Conservation (phyloP, 2,797 vertebrate species). For the Lithobates pipiens region DNA sequence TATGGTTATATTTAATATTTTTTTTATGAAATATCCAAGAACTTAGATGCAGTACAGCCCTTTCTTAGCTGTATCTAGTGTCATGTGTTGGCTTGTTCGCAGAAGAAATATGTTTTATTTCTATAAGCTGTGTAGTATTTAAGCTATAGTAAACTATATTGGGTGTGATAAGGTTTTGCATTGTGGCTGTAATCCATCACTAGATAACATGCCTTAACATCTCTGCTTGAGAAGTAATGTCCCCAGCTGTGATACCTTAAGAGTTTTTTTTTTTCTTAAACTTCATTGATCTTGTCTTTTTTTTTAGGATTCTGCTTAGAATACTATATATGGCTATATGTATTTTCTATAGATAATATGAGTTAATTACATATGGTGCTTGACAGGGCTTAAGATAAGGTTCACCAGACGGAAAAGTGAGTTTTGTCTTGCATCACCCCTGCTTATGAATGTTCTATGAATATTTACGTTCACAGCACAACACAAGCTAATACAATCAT, state of each 20-base stretch:
- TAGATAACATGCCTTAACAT: conserved; percentile 48
- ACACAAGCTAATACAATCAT: conserved; percentile 56
- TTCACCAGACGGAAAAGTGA: conserved; percentile 53
- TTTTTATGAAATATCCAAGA: neutral
- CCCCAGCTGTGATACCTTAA: conserved; percentile 58
- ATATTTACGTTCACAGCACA: conserved; percentile 52
- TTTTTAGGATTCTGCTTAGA: conserved; percentile 34
- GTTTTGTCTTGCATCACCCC: conserved; percentile 48
- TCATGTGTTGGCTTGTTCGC: neutral
- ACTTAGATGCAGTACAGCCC: neutral
- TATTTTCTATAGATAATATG: conserved; percentile 41
- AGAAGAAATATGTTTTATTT: neutral
- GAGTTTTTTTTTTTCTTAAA: conserved; percentile 53
- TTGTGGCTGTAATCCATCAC: conserved; percentile 47
- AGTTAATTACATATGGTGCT: conserved; percentile 61
- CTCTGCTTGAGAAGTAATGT: conserved; percentile 54
- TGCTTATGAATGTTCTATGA: conserved; percentile 50
- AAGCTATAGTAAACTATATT: conserved; percentile 21
- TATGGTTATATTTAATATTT: neutral
- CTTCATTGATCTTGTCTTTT: conserved; percentile 44
- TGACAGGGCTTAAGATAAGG: conserved; percentile 59
- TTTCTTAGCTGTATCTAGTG: neutral
- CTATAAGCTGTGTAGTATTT: neutral
- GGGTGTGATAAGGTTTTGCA: conserved; percentile 43
- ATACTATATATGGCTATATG: conserved; percentile 35